These are phyloP conservation scores for Xanthorhoe designata DNA, from an alignment of 2,888 invertebrate species.

Conservation along the genomic window DNA sequence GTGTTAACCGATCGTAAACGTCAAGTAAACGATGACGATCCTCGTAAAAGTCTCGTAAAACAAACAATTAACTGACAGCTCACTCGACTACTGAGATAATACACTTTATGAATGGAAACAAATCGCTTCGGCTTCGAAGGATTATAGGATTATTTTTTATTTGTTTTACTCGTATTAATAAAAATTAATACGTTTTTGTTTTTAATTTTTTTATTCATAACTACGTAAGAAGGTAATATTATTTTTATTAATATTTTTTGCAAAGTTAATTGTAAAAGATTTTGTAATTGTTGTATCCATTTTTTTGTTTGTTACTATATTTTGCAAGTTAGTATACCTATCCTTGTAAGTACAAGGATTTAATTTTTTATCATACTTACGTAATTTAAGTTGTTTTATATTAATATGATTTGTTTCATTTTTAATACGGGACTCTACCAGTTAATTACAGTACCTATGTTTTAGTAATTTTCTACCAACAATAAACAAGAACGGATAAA, in stretches of 20 bases:
- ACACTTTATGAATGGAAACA: conserved; percentile 43
- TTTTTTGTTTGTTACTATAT: too few relatives aligned
- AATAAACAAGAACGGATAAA: background rate
- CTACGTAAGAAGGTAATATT: background rate
- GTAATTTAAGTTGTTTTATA: too few relatives aligned
- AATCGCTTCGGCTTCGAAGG: conserved; percentile 24
- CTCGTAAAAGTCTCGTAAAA: conserved; percentile 82
- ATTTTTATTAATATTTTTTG: background rate
- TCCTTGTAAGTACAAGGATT: too few relatives aligned
- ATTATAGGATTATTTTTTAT: conserved; percentile 9
- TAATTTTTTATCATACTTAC: too few relatives aligned
- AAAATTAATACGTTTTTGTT: background rate
- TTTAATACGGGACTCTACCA: background rate
- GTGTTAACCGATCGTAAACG: conserved; percentile 81
- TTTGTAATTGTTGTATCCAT: too few relatives aligned
- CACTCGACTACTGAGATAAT: conserved; percentile 56
- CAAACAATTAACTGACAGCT: conserved; percentile 75
- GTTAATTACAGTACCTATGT: too few relatives aligned
- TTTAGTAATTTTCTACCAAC: too few relatives aligned
- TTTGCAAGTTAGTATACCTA: too few relatives aligned
- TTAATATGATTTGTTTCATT: background rate
- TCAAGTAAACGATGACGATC: conserved; percentile 77
- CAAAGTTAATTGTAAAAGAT: too few relatives aligned
- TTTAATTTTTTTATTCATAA: too few relatives aligned
- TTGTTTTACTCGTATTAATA: background rate